Percentiles rank a stretch among this genome's conserved stretches.
Conservation (phyloP, 1,140 invertebrate genomes). For the Gonioctena quinquepunctata region DNA sequence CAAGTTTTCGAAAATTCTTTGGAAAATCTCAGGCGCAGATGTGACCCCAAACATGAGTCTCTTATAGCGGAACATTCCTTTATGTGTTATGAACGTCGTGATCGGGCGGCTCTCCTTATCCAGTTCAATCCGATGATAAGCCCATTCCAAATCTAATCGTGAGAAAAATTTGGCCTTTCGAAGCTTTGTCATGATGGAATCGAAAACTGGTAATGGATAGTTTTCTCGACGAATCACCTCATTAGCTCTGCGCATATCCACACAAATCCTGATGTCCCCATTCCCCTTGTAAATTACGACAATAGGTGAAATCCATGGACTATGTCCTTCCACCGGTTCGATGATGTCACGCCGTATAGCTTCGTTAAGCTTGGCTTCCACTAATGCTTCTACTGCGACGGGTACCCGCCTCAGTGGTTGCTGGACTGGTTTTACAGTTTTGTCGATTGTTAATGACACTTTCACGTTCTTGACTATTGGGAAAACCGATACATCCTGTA, state of each 20-base stretch:
- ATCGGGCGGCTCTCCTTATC: slow-evolving; percentile 40
- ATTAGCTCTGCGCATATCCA: slow-evolving; percentile 45
- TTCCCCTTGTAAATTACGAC: slow-evolving; percentile 36
- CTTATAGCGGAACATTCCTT: slow-evolving; percentile 51
- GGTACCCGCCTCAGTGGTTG: slow-evolving; percentile 38
- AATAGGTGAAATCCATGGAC: slow-evolving; percentile 42
- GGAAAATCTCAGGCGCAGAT: slow-evolving; percentile 27
- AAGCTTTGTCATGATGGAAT: slow-evolving; percentile 35
- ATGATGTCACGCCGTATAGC: slow-evolving; percentile 35
- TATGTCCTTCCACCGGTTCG: slow-evolving; percentile 35
- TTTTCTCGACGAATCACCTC: slow-evolving; percentile 42
- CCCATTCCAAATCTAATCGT: slow-evolving; percentile 22
- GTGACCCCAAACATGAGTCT: slow-evolving; percentile 44
- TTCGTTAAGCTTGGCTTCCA: slow-evolving; percentile 34
- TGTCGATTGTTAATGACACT: slow-evolving; percentile 39
- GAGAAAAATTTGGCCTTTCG: slow-evolving; percentile 18
- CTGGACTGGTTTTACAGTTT: slow-evolving; percentile 37
- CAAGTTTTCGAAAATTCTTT: slow-evolving; percentile 15
- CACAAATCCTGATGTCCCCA: slow-evolving; percentile 43
- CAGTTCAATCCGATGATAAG: slow-evolving; percentile 24
- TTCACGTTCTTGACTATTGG: slow-evolving; percentile 39
- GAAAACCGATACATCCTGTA: slow-evolving; percentile 17
- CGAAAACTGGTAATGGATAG: slow-evolving; percentile 39
- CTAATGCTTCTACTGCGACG: slow-evolving; percentile 29
- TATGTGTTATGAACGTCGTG: slow-evolving; percentile 50